Evolutionary conservation across 1,140 invertebrate genomes (phyloP).

Genomic region (Hyles euphorbiae): DNA sequence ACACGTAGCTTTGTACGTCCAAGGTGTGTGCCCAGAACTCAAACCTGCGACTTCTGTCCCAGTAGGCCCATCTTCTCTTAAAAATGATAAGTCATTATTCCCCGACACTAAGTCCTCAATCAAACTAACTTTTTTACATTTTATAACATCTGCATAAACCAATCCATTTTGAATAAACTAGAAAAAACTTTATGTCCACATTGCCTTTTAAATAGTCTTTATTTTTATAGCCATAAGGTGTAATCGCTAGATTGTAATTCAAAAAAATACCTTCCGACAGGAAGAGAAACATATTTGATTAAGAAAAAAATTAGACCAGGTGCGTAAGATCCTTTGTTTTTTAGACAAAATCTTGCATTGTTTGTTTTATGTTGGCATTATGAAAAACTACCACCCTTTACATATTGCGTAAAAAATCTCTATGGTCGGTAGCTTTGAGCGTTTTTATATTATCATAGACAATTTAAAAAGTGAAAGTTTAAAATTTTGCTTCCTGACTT

Average conservation of each 20-base stretch:
- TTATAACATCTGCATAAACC: conserved; percentile 56
- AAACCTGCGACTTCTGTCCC: too few relatives aligned
- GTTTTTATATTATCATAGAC: conserved; percentile 9
- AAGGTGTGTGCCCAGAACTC: too few relatives aligned
- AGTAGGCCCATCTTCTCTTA: too few relatives aligned
- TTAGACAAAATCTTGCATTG: conserved; percentile 30
- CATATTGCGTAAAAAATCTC: conserved; percentile 34
- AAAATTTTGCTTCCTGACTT: conserved; percentile 22
- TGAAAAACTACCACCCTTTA: conserved; percentile 50
- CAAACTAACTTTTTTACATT: conserved; percentile 5
- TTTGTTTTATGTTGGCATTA: conserved; percentile 60
- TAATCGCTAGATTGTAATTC: too few relatives aligned
- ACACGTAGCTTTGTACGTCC: too few relatives aligned
- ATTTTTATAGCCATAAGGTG: too few relatives aligned
- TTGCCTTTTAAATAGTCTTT: conserved; percentile 37
- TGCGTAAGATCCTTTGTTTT: conserved; percentile 55
- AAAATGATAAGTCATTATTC: too few relatives aligned
- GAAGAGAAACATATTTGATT: conserved; percentile 72
- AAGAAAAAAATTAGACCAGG: conserved; percentile 65
- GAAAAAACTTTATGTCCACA: conserved; percentile 49
- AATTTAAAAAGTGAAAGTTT: conserved; percentile 59
- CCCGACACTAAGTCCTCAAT: too few relatives aligned
- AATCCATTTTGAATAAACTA: conserved; percentile 47
- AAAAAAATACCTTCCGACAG: conserved; percentile 54
- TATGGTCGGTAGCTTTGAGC: not conserved